Evolutionary conservation across 2,797 vertebrate species (phyloP).

Genomic region (Pipistrellus kuhlii): DNA sequence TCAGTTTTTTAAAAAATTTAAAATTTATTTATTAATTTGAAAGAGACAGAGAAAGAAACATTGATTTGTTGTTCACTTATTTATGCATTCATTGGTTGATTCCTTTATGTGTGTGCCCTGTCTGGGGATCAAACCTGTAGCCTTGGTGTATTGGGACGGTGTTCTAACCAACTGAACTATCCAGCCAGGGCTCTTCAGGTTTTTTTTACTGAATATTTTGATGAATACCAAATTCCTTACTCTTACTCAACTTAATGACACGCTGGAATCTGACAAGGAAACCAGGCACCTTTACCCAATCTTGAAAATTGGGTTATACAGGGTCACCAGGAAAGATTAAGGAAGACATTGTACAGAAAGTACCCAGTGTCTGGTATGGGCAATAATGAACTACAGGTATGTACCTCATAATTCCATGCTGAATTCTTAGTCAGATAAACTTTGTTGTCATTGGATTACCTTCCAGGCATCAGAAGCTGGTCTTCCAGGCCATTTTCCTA

Average conservation of each 20-base stretch:
- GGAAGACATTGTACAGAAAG: neutral
- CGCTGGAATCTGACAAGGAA: neutral
- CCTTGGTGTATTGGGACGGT: neutral
- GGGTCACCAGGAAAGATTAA: slow-evolving; percentile 30
- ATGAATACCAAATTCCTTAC: neutral
- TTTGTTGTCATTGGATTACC: neutral
- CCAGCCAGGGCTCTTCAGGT: neutral
- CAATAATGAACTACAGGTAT: neutral
- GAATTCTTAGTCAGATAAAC: neutral
- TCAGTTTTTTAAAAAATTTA: neutral
- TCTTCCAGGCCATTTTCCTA: neutral
- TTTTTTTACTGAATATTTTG: slow-evolving; percentile 3
- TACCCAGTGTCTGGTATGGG: neutral
- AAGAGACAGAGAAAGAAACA: neutral
- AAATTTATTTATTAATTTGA: neutral
- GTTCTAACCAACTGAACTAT: neutral
- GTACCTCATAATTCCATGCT: neutral
- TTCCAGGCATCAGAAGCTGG: neutral
- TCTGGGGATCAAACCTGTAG: neutral
- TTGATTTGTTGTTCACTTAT: neutral
- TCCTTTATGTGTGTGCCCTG: neutral
- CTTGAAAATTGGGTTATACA: neutral
- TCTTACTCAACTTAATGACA: neutral
- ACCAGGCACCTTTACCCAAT: neutral
- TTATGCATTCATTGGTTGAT: neutral